A percentile compares a stretch with the other conserved stretches of the same genome.
Evolutionary conservation across 2,888 invertebrate genomes (phyloP).

Genomic region (Eupithecia dodoneata): DNA sequence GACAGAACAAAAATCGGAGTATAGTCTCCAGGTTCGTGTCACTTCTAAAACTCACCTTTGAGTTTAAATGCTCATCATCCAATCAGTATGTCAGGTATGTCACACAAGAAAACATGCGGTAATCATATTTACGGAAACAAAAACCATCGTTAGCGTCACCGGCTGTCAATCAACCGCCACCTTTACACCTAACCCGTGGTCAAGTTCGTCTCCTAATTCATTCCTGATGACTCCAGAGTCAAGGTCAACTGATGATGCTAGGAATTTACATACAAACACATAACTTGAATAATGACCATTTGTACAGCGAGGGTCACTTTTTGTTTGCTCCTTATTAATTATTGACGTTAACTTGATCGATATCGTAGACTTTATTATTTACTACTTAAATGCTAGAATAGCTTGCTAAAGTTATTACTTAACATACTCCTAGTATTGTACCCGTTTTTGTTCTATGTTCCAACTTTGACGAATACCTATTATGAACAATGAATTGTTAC

Average conservation of each 20-base stretch:
- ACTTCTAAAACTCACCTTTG: neutral
- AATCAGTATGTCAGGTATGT: neutral
- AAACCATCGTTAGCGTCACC: slow-evolving; percentile 57
- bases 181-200: slow-evolving; percentile 69
- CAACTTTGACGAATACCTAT: neutral
- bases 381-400: slow-evolving; percentile 1
- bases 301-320: slow-evolving; percentile 66
- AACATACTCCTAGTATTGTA: neutral
- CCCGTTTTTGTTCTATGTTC: slow-evolving; percentile 15
- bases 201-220: slow-evolving; percentile 79
- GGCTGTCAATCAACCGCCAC: slow-evolving; percentile 70
- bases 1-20: too few species aligned
- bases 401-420: neutral
- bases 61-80: neutral
- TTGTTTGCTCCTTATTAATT: slow-evolving; percentile 54
- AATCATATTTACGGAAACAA: slow-evolving; percentile 47
- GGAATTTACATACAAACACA: slow-evolving; percentile 76
- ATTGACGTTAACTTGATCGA: neutral
- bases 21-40: neutral
- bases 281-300: slow-evolving; percentile 70
- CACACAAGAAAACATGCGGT: slow-evolving; percentile 1
- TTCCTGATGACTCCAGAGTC: slow-evolving; percentile 68
- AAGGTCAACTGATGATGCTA: slow-evolving; percentile 58
- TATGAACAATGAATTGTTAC: slow-evolving; percentile 19
- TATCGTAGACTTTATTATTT: slow-evolving; percentile 2